phyloP scores from a whole-genome alignment of 64 coral and sea anemone species.

The Trachythela sp. region DNA sequence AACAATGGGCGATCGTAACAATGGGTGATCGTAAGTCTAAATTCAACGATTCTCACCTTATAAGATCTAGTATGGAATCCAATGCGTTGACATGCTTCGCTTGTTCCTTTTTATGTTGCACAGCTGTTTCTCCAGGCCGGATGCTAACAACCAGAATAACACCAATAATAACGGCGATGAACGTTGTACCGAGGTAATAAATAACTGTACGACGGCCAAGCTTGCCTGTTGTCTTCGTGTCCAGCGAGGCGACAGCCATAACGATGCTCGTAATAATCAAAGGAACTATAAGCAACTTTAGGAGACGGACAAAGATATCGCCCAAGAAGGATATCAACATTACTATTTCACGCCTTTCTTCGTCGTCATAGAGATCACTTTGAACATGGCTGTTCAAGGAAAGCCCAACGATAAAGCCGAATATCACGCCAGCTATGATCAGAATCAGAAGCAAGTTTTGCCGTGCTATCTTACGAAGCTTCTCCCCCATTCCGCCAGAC shows the following conservation, averaged over 20 bases:
- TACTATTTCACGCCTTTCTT: neutral
- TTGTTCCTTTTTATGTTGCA: neutral
- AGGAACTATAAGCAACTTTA: neutral
- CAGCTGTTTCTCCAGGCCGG: neutral
- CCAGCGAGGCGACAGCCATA: neutral
- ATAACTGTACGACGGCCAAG: neutral
- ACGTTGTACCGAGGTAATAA: slow-evolving; percentile 7
- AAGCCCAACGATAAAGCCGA: neutral
- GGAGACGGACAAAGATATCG: neutral
- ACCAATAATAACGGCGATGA: slow-evolving; percentile 19
- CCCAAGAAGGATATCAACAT: slow-evolving; percentile 22
- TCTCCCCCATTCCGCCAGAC: neutral
- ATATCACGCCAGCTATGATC: neutral
- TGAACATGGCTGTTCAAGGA: neutral
- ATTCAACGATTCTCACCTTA: neutral
- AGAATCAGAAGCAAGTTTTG: neutral
- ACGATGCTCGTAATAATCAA: neutral
- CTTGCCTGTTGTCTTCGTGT: neutral
- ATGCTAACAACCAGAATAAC: neutral
- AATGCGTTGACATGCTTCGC: neutral
- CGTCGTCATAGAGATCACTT: neutral
- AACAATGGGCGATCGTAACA: too few species aligned
- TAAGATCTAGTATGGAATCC: slow-evolving; percentile 8
- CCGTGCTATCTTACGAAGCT: neutral
- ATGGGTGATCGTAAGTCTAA: too few species aligned